Base-by-base conservation (phyloP, 30 jellyfish, hydroid and myxozoan genomes). In the Aurelia coerulea region DNA sequence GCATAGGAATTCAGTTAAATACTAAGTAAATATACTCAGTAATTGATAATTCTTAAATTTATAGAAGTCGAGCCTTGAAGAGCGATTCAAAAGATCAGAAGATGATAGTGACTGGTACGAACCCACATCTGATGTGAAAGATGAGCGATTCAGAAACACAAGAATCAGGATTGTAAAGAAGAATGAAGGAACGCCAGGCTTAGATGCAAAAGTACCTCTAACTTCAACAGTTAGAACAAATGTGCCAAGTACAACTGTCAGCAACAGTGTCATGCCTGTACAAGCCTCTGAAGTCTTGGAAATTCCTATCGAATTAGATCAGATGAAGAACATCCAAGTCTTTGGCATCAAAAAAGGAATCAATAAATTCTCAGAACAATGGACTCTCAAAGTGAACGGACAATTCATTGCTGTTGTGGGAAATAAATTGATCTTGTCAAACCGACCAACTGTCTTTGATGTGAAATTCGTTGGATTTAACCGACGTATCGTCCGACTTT, bases 361-460 rank as follows among this genome's bases (percentile, higher is more conserved):
- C 33, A 60, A 60, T 18, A 9, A 50, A 14, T 50, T 39, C 54
- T 56, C 62, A 59, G 96, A 88, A 62, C 85, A 68, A 65, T 88
- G 91, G 96, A n/a, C 76, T 4, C 74, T 88, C 66, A 88, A 88
- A 66, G 74, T 73, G 29, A 71, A 79, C 15, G 91, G 96, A 37
- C 69, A 78, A 56, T 88, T 65, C 86, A 49, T 88, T 2, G 15
- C 87, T n/a, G 80, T 79, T 10, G 49, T 17, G 9, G 79, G 62
- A 18, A 79, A 63, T 12, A 88, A 70, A 34, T 74, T 88, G 13
- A 87, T 78, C 33, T 39, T 88, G 42, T 31, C 91, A 9, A 51
- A 62, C 66, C 62, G 51, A 37, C 96, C 91, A 15, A 78, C 88
- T 34, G 65, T 59, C 42, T 69, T 76, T 14, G 71, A 62, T n/a